Base-by-base conservation (phyloP, 2,113 vertebrate genomes). In the Lampris megalopsis region DNA sequence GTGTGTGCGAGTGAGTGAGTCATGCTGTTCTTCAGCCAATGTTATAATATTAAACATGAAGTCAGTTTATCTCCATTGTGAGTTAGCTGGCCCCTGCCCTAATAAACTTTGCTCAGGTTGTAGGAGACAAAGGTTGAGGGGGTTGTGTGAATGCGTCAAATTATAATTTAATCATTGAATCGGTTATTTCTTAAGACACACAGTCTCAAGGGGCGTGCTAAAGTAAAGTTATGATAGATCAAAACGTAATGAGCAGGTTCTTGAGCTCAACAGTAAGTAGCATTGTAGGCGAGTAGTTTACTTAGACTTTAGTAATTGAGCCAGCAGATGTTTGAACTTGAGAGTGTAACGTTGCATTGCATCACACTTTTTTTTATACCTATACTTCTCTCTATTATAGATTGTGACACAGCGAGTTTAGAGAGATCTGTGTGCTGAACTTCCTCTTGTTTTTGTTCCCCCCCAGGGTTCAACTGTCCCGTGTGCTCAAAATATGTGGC, bases 401-500 rank as follows among this genome's bases (percentile, higher is more conserved):
- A 75, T 58, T 9, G 73, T 76, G 85, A 47, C 82, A 75, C 59
- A 50, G 73, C 0, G 1, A 62, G 58, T 11, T 48, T n/a, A 65
- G 13, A 49, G 0, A 56, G 49, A 10, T 73, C 67, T 57, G 67
- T 37, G 43, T 63, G 53, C 61, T 67, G 61, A 80, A 69, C 36
- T 53, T 77, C 35, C 72, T 77, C 38, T 78, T 24, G 73, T 71
- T 83, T 71, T 24, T 78, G 36, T 80, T 75, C 74, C 49, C 58
- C 62, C 67, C 43, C 91, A 97, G 97, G 96, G 81, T 98, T 98
- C 93, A 97, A 97, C 92, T 99, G 98, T 91, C 98, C 97, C 10
- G 93, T 98, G 62, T 99, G 98, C 95, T 97, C 97, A 88, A 99
- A 97, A 93, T 98, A 96, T 90, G 95, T 99, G 90, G 94, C 94